These are phyloP conservation scores for Grallaria varia DNA, from an alignment of 2,113 vertebrate species.

Conservation along the genomic window DNA sequence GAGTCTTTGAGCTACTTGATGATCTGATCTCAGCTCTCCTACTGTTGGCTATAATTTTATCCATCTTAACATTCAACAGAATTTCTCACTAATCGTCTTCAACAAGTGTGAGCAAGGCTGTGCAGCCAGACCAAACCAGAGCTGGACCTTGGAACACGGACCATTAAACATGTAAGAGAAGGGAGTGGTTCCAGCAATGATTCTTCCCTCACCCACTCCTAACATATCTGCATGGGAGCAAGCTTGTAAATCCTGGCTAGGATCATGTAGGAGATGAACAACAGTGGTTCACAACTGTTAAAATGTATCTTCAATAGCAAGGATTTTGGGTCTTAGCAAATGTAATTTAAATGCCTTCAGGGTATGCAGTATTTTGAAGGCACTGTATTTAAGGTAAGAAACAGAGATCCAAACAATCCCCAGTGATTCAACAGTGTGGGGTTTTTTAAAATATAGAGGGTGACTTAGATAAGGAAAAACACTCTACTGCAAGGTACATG, in stretches of 20 bases:
- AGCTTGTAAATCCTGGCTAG: not conserved
- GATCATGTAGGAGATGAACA: not conserved
- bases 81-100: not conserved
- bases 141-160: not conserved
- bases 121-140: not conserved
- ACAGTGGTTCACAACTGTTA: not conserved
- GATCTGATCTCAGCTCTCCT: not conserved
- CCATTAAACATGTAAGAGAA: not conserved
- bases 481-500: not conserved
- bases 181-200: fast-evolving
- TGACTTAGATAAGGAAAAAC: not conserved
- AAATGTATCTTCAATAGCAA: not conserved
- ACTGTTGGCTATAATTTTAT: not conserved
- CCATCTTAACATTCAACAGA: not conserved
- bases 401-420: not conserved
- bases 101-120: not conserved
- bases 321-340: not conserved
- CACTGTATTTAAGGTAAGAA: not conserved
- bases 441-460: not conserved
- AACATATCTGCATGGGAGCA: not conserved
- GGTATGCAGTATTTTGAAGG: not conserved
- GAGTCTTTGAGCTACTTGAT: not conserved
- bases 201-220: not conserved
- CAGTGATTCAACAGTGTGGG: not conserved
- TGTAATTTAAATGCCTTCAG: not conserved